Evolutionary conservation across 2,113 vertebrate species (phyloP).

Genomic region (Aspiorhynchus laticeps): DNA sequence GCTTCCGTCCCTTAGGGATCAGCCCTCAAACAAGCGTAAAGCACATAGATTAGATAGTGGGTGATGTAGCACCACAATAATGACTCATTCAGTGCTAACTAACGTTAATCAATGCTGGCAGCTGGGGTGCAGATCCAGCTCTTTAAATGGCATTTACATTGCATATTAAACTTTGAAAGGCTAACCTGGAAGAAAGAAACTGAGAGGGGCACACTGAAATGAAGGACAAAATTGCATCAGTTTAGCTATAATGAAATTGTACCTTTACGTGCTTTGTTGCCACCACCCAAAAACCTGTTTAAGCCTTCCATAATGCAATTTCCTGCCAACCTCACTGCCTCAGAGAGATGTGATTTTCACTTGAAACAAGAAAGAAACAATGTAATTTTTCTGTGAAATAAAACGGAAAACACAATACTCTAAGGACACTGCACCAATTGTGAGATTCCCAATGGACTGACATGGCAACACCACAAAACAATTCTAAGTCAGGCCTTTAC

Average conservation of each 20-base stretch:
- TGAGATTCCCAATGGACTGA: slow-evolving; percentile 37
- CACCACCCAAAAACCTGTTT: slow-evolving; percentile 47
- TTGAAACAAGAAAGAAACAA: slow-evolving; percentile 36
- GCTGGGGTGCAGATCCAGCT: slow-evolving; percentile 27
- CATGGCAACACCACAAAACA: slow-evolving; percentile 29
- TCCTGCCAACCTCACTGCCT: slow-evolving; percentile 43
- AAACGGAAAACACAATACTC: slow-evolving; percentile 30
- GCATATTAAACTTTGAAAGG: slow-evolving; percentile 20
- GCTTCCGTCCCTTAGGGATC: background rate
- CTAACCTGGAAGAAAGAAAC: slow-evolving; percentile 7
- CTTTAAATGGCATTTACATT: slow-evolving; percentile 51
- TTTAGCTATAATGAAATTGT: slow-evolving; percentile 48
- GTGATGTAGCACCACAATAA: slow-evolving; percentile 38
- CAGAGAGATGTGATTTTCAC: slow-evolving; percentile 46
- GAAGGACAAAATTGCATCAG: slow-evolving; percentile 34
- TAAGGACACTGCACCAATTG: slow-evolving; percentile 31
- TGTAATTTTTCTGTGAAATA: slow-evolving; percentile 28
- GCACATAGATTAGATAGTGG: slow-evolving; percentile 45
- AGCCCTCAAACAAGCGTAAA: slow-evolving; percentile 33
- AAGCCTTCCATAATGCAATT: slow-evolving; percentile 37
- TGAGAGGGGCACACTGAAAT: slow-evolving; percentile 8
- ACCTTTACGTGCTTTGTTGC: slow-evolving; percentile 30
- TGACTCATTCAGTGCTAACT: slow-evolving; percentile 43
- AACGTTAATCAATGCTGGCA: slow-evolving; percentile 51
- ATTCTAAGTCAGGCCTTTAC: slow-evolving; percentile 24